Evolutionary conservation across 1,140 invertebrate genomes (phyloP), one percentile per base, ranked within the genome.

Genomic region (Tetramorium simillimum): DNA sequence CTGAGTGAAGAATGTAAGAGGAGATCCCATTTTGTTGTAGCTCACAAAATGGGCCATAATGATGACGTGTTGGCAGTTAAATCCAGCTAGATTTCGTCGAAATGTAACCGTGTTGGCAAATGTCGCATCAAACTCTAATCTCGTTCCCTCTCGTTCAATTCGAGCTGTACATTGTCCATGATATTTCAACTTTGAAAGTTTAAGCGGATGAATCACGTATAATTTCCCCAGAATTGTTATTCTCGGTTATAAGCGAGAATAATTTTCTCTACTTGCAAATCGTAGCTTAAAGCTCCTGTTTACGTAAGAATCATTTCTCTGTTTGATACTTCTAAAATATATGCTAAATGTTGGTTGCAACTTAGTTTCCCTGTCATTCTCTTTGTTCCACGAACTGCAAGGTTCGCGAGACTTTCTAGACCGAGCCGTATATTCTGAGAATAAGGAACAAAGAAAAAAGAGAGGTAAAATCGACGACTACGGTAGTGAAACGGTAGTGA

Each of bases 51-150:
- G 56, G 43, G 40, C 72, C 72, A 18, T 86, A 86, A 86, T 49
- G 65, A 70, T 81, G 51, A 86, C 63, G n/a, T 81, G 70, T 86
- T 69, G 77, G 43, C 75, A 80, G 28, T 69, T 49, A 70, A 81
- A 81, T 14, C 37, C 53, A 24, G 9, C 5, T 24, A 69, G 37
- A 67, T 72, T 58, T 33, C 21, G 28, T 10, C 16, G 81, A 37
- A 63, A 62, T 28, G 70, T 53, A 60, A 76, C 7, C 70, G 28
- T 53, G 18, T 58, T 82, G n/a, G 53, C n/a, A 73, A 58, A 46
- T 40, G 67, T 65, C 78, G 16, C 12, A 37, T 12, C 43, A 24
- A 37, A 40, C 46, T 21, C 28, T 51, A 24, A 53, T 69, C 9
- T 56, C 63, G 1, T 40, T 56, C 33, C 14, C 12, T 18, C 46